A percentile compares a stretch with the other conserved stretches of the same genome.
phyloP scores from a whole-genome alignment of 2,888 invertebrate species.

The Pollenia angustigena region DNA sequence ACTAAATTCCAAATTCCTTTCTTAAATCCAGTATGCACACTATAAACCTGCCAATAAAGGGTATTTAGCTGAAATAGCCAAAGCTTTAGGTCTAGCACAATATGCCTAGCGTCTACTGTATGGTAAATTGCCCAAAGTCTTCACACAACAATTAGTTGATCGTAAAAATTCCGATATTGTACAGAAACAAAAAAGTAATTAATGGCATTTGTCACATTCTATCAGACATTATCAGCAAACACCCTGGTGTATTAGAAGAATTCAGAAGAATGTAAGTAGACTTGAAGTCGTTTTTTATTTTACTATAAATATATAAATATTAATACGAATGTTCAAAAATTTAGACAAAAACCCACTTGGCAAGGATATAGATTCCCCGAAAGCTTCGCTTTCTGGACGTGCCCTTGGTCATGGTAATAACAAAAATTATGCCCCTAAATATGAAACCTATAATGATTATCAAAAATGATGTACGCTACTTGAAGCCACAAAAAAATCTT shows the following conservation, averaged over 20 bases:
- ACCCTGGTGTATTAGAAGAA: conserved; percentile 89
- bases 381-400: conserved; percentile 60
- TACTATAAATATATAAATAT: neutral
- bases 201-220: conserved; percentile 91
- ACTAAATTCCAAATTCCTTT: conserved; percentile 40
- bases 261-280: conserved; percentile 89
- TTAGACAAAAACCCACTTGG: conserved; percentile 85
- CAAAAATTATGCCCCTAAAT: conserved; percentile 86
- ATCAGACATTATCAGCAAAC: conserved; percentile 92
- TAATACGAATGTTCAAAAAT: neutral
- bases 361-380: conserved; percentile 74
- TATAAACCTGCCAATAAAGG: conserved; percentile 90
- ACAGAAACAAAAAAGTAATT: too few species aligned
- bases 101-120: too few species aligned
- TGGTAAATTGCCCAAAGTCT: too few species aligned
- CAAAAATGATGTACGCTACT: conserved; percentile 86
- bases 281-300: neutral
- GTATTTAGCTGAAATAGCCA: conserved; percentile 91
- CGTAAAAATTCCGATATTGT: too few species aligned
- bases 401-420: conserved; percentile 73
- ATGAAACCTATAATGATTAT: conserved; percentile 91
- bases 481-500: conserved; percentile 94
- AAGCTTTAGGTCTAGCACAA: conserved; percentile 89
- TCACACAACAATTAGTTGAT: too few species aligned
- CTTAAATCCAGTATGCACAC: conserved; percentile 89